Base-by-base conservation (phyloP, 2,113 vertebrate genomes). In the Mustelus asterias region DNA sequence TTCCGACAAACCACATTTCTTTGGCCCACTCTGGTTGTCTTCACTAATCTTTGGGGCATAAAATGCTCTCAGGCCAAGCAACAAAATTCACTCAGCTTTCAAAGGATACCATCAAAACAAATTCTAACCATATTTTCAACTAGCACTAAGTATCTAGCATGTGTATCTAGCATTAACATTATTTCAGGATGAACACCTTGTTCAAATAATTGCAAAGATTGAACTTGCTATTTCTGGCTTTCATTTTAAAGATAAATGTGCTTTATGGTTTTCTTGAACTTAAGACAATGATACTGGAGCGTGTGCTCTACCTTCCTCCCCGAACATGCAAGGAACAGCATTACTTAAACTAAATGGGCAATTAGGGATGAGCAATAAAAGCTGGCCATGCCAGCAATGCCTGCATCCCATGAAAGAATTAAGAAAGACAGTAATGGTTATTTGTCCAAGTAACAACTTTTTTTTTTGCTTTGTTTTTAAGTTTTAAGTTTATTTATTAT, bases 401-500 rank as follows among this genome's bases (percentile, higher is more conserved):
- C 11, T 33, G 1, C 72, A 76, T n/a, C 72, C 29, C 2, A 76
- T 76, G 72, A 76, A 76, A 76, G 29, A 13, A 76, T 76, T 76
- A 76, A 76, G 29, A 76, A 85, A 78, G 83, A 72, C 63, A 96
- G 78, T 92, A 92, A 88, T 80, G 41, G 65, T 63, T 78, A 72
- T 89, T 88, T 48, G 7, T 58, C n/a, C n/a, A 83, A 83, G 8
- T 83, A 83, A 41, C 80, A 41, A 11, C 29, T 33, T 60, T 18
- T 20, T 83, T 0, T 83, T 83, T n/a, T 83, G 80, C 37, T 63
- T 16, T 18, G 89, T 65, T 33, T 92, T 16, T 92, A n/a, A 13
- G 24, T 94, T 20, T 94, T 54, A 54, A 54, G 48, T 54, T 54
- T 54, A 54, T 54, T 54, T 54, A 54, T 54, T 54, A 54, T 54